Evolutionary conservation across 2,797 vertebrate species (phyloP).

Genomic region (Vultur gryphus): DNA sequence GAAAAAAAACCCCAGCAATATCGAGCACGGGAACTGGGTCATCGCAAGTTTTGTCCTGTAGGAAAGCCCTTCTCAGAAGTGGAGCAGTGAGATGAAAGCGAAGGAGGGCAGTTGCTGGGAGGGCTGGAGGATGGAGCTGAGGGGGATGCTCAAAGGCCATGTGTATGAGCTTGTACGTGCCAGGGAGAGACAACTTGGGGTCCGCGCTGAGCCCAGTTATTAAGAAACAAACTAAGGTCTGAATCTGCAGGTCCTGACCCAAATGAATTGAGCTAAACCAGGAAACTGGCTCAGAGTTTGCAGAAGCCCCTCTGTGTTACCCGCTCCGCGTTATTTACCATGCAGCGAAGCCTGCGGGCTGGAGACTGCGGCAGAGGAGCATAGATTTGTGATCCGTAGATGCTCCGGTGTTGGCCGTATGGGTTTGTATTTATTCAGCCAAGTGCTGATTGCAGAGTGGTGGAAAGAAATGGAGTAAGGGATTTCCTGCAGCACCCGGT

Average conservation of each 20-base stretch:
- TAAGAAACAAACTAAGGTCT: not conserved
- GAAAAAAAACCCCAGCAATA: not conserved
- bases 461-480: not conserved
- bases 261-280: not conserved
- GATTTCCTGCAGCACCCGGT: not conserved
- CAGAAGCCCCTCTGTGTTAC: not conserved
- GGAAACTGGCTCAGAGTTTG: not conserved
- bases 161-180: rapidly evolving
- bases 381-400: not conserved
- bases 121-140: not conserved
- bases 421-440: not conserved
- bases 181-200: rapidly evolving
- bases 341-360: not conserved
- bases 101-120: not conserved
- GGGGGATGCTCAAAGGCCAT: not conserved
- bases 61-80: not conserved
- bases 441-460: not conserved
- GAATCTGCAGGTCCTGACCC: not conserved
- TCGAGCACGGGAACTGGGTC: not conserved
- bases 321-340: rapidly evolving
- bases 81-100: not conserved
- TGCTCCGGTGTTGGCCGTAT: rapidly evolving
- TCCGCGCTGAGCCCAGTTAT: not conserved
- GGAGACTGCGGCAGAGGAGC: not conserved
- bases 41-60: not conserved